Percentiles rank a stretch among this genome's conserved stretches.
These are phyloP conservation scores for Clanis bilineata DNA, from an alignment of 2,888 invertebrate species.

Conservation along the genomic window DNA sequence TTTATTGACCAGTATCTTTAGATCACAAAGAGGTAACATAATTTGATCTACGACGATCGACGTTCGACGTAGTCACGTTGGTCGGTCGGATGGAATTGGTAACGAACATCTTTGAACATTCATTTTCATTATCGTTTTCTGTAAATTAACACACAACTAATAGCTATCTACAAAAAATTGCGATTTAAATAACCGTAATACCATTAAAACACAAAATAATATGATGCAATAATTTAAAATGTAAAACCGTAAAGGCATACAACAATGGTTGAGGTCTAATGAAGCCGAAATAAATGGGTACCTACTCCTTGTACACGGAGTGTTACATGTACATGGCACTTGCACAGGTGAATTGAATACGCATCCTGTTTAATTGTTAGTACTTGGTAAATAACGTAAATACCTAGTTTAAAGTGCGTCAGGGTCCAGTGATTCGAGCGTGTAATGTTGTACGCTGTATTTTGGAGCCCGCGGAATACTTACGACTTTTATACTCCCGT, in stretches of 20 bases:
- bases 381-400: no score
- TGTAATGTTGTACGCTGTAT: no score
- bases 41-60: background rate
- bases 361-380: no score
- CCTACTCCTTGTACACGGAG: no score
- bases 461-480: no score
- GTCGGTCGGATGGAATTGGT: background rate
- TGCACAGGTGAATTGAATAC: no score
- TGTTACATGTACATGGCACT: no score
- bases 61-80: no score
- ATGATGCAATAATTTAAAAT: background rate
- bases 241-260: background rate
- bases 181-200: background rate
- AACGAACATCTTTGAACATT: background rate
- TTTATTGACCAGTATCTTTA: background rate
- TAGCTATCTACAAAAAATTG: background rate
- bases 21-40: background rate
- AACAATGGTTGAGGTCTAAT: background rate
- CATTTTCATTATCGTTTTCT: background rate
- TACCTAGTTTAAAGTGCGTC: no score
- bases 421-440: no score
- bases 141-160: constrained; percentile 1
- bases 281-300: background rate
- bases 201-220: background rate
- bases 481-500: no score